Evolutionary conservation across 2,113 vertebrate genomes (phyloP).

Genomic region (Sula dactylatra): DNA sequence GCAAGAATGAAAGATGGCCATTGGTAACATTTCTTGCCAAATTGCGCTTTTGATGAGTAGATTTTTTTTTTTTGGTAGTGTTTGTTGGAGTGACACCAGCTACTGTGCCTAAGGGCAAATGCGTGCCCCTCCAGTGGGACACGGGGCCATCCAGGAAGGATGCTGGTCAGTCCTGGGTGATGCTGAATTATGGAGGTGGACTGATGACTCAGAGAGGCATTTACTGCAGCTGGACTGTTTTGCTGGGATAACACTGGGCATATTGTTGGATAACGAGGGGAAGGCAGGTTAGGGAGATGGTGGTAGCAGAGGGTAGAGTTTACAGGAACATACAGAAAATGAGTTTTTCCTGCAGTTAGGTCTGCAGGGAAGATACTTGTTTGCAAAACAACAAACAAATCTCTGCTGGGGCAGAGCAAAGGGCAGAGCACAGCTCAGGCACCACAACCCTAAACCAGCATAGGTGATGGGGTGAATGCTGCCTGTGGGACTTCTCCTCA

Average conservation of each 20-base stretch:
- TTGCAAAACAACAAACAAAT: not conserved
- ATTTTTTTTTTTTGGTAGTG: not conserved
- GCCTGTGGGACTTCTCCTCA: rapidly evolving
- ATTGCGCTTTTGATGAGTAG: not conserved
- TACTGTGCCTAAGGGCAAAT: not conserved
- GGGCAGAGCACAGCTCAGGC: not conserved
- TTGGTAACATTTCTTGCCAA: not conserved
- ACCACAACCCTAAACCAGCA: rapidly evolving
- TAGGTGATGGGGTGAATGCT: too few species aligned
- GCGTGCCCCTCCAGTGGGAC: not conserved
- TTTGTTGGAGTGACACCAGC: not conserved
- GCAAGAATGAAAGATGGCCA: not conserved
- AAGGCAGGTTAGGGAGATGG: too few species aligned
- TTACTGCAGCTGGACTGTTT: not conserved
- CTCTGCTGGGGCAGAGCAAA: not conserved
- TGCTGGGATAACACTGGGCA: not conserved
- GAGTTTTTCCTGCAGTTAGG: not conserved
- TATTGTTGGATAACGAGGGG: rapidly evolving
- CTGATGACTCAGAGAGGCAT: not conserved
- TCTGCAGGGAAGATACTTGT: not conserved
- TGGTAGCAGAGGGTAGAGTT: not conserved
- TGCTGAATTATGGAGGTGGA: not conserved
- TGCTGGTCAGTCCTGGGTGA: not conserved
- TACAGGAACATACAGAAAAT: not conserved
- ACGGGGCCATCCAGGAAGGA: too few species aligned